phyloP scores from a whole-genome alignment of 2,888 invertebrate species.

The Autographa pulchrina region DNA sequence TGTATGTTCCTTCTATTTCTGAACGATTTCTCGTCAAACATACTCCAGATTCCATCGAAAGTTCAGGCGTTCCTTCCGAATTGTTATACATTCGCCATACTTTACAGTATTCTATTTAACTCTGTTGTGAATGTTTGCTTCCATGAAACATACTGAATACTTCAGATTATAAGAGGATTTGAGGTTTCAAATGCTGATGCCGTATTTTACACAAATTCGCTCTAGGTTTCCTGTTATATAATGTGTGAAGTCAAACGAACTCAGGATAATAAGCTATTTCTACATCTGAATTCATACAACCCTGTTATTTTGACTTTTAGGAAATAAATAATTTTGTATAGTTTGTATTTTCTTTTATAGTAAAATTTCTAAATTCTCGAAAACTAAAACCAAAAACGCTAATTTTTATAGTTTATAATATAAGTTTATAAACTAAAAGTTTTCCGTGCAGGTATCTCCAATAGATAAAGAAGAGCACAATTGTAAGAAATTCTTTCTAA shows the following conservation, averaged over 20 bases:
- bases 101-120: constrained; percentile 1
- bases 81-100: background rate
- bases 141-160: constrained; percentile 6
- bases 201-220: background rate
- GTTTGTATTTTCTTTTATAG: no score
- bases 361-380: no score
- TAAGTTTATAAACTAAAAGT: no score
- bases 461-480: no score
- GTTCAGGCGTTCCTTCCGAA: background rate
- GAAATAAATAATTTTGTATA: no score
- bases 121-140: background rate
- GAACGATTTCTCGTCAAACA: background rate
- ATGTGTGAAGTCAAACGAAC: background rate
- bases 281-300: no score
- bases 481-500: no score
- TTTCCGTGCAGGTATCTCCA: no score
- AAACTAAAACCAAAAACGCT: no score
- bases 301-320: no score
- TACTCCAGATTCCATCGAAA: background rate
- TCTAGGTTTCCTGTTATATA: background rate
- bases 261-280: background rate
- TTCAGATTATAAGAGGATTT: background rate
- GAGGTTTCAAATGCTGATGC: constrained; percentile 1
- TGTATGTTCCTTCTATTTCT: background rate
- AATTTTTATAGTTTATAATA: no score